phyloP scores from a whole-genome alignment of 2,888 invertebrate genomes.

The Empis stercorea region DNA sequence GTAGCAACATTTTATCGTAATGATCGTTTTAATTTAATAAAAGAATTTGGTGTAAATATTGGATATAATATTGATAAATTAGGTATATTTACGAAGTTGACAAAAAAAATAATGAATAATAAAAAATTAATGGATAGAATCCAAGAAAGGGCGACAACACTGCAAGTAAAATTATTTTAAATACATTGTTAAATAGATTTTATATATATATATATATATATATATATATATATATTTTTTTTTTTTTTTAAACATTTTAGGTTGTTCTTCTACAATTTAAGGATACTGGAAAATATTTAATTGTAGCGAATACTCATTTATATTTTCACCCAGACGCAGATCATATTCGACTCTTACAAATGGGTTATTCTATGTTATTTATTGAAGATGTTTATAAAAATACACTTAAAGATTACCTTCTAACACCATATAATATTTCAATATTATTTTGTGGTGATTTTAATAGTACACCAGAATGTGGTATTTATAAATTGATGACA shows the following conservation, averaged over 20 bases:
- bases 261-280: conserved; percentile 43
- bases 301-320: conserved; percentile 80
- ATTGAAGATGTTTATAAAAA: conserved; percentile 44
- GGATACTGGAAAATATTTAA: conserved; percentile 44
- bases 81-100: conserved; percentile 42
- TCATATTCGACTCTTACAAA: conserved; percentile 78
- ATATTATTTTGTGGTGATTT: conserved; percentile 85
- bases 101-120: conserved; percentile 48
- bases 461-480: conserved; percentile 75
- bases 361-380: conserved; percentile 57
- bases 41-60: conserved; percentile 43
- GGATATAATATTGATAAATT: conserved; percentile 44
- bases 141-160: conserved; percentile 50
- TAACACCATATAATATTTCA: conserved; percentile 39
- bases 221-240: background rate
- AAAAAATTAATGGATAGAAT: conserved; percentile 44
- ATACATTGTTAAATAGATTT: background rate
- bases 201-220: too few species aligned
- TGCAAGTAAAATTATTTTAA: conserved; percentile 38
- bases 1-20: conserved; percentile 62
- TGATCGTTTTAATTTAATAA: conserved; percentile 50
- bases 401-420: conserved; percentile 17
- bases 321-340: conserved; percentile 88
- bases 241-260: too few species aligned
- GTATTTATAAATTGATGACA: conserved; percentile 66